Conservation (phyloP, 2,113 vertebrate species). For the Mastomys natalensis region DNA sequence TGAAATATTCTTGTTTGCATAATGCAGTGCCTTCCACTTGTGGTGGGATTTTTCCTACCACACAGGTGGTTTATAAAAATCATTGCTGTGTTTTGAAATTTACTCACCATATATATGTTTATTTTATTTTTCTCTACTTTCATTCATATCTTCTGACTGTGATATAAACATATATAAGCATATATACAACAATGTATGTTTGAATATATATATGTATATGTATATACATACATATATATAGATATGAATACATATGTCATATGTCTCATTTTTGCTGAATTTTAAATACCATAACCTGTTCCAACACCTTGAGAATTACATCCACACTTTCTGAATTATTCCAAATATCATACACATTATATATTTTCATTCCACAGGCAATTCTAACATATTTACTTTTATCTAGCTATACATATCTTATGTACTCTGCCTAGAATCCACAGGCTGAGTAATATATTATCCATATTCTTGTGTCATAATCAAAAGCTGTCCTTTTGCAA, state of each 20-base stretch:
- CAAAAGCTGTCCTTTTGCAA: background rate
- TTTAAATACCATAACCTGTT: background rate
- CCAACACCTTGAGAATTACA: background rate
- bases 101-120: background rate
- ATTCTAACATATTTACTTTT: background rate
- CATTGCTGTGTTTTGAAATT: background rate
- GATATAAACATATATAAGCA: background rate
- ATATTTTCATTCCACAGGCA: background rate
- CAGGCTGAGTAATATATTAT: background rate
- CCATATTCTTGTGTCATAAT: background rate
- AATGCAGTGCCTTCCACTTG: background rate
- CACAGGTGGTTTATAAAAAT: background rate
- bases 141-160: background rate
- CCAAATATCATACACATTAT: background rate
- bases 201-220: background rate
- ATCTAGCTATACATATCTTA: background rate
- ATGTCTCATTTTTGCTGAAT: background rate
- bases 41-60: rapidly evolving
- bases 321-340: background rate
- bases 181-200: too few relatives aligned
- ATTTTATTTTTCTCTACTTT: background rate
- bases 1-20: background rate
- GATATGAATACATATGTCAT: background rate
- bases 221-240: background rate
- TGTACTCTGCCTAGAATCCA: background rate